Evolutionary conservation across 2,888 invertebrate genomes (phyloP), one percentile per base, ranked within the genome.

Genomic region (Dasysyrphus tricinctus): DNA sequence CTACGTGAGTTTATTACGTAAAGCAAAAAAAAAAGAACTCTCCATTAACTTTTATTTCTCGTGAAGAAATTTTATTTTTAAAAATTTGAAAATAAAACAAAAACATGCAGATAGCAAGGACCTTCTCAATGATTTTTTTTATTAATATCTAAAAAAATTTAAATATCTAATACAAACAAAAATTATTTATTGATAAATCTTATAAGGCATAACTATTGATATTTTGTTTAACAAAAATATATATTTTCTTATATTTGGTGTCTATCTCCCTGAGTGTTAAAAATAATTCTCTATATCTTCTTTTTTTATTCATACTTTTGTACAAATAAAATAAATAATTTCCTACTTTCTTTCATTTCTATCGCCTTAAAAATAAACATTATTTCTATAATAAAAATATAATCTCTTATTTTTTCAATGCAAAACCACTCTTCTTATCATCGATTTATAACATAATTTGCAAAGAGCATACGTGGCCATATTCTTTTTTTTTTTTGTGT

Each of bases 111-210:
- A 90, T 90, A 91, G 90, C 92, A 92, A 92, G 92, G 92, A 92
- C 92, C 92, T 91, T 92, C 92, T 92, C 92, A 92, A 92, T 91
- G 89, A 86, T 85, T 85, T 81, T 61, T 80, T 81, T 85, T 63
- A 14, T 24, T 51, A 49, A 70, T 56, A 56, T 54, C 59, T 61
- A 80, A 74, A 67, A 77, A 74, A 67, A 16, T 69, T 19, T 63
- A 57, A 24, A 63, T 74, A 78, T 65, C 69, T 44, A 73, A 67
- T 54, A 32, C 32, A 12, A 57, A 82, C 47, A 69, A 67, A 19
- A 42, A 47, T 49, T 42, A 39, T 34, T 14, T 75, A 51, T 56
- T 39, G 8, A 54, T 59, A 54, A 63, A 65, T 47, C 57, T 29
- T 81, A n/a, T n/a, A 74, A 77, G 77, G 85, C 85, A 81, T 42